Base-by-base conservation (phyloP, 2,113 vertebrate species). In the Marmota monax region DNA sequence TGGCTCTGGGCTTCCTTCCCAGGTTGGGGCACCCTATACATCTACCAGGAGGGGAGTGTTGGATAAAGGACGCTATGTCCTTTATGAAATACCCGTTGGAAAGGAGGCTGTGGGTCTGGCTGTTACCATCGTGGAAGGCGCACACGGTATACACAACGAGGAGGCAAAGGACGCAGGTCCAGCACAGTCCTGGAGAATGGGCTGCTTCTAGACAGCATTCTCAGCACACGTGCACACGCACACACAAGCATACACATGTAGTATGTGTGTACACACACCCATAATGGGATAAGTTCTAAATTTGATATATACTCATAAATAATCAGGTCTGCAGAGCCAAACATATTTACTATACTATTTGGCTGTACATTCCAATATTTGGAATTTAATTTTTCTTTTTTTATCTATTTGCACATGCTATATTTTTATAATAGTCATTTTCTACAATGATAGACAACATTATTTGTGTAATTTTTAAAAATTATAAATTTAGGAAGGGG, bases 321-420 rank as follows among this genome's bases (percentile, higher is more conserved):
- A 20, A 53, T 14, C 78, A 27, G 34, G 32, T 45, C 37, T 14
- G 56, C 27, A 32, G 34, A 86, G 72, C 34, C 82, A 87, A 67
- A 20, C 23, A 3, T 72, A 58, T 13, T 85, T 61, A 29, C 56
- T 80, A 1, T 76, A 27, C 34, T 61, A 77, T 89, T 73, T 72
- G 20, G 23, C 72, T 84, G 8, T 58, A 74, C 37, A 88, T 79
- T 76, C 78, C 22, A 48, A 73, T 37, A n/a, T 76, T 93, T 94
- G 32, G 37, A 65, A 80, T 95, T 84, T 84, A 32, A 42, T 67
- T 70, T 88, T n/a, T 82, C 32, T 87, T 76, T 27, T 74, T 88
- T 86, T 37, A 27, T 56, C 82, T 77, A 29, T 80, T 61, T 72
- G 13, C 39, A 25, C 39, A 37, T 56, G 92, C 73, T 72, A 0